phyloP scores from a whole-genome alignment of 2,113 vertebrate genomes.

The Myanophis thanlyinensis region DNA sequence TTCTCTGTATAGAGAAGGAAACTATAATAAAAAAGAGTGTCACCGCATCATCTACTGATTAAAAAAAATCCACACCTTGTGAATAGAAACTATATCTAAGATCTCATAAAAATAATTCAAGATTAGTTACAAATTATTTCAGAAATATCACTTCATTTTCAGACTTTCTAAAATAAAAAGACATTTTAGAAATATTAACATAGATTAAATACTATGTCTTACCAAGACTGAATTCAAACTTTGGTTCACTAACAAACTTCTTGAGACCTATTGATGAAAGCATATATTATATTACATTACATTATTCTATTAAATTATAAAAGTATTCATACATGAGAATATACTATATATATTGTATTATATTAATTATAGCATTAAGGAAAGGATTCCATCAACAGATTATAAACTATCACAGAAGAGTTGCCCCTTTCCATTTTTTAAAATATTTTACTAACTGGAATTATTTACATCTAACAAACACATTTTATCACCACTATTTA shows the following conservation, averaged over 20 bases:
- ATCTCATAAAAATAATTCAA: neutral
- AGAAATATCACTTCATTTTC: neutral
- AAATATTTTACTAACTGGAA: neutral
- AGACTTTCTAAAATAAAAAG: neutral
- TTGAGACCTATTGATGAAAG: constrained; percentile 69
- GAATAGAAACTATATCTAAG: neutral
- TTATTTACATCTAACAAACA: neutral
- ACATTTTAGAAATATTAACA: neutral
- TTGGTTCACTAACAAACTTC: constrained; percentile 71
- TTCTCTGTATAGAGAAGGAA: neutral
- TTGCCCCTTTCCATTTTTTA: neutral
- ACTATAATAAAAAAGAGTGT: neutral
- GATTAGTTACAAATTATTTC: neutral
- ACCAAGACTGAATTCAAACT: constrained; percentile 81
- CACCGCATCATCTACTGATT: neutral
- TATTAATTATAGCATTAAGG: neutral
- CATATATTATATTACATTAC: neutral
- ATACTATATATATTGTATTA: neutral
- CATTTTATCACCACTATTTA: neutral
- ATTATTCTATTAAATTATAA: neutral
- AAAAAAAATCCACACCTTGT: neutral
- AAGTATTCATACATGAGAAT: neutral
- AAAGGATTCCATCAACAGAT: neutral
- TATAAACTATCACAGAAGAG: neutral
- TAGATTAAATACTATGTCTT: constrained; percentile 54